Conservation (phyloP, 1,140 invertebrate species). For the Phymorhynchus buccinoides region DNA sequence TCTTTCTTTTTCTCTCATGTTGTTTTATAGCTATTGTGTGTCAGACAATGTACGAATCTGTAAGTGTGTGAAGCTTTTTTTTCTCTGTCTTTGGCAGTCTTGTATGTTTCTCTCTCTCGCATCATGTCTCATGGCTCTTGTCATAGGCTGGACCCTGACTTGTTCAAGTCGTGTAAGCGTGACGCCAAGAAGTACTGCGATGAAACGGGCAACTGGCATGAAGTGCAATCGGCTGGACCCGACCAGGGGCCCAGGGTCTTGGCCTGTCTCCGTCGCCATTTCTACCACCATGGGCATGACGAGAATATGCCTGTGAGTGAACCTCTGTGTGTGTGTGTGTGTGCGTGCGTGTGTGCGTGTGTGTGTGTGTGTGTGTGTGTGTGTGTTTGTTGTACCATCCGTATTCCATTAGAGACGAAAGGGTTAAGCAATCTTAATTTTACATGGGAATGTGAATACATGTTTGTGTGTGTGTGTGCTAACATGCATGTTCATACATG, state of each 20-base stretch:
- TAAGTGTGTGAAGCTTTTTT: no score
- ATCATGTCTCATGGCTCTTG: no score
- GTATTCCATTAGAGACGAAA: no score
- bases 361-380: not conserved
- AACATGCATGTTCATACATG: no score
- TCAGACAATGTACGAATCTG: no score
- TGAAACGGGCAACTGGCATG: slow-evolving; percentile 85
- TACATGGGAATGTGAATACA: not conserved
- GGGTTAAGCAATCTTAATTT: no score
- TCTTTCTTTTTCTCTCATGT: no score
- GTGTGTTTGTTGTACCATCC: no score
- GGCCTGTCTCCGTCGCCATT: slow-evolving; percentile 92
- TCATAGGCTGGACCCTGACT: slow-evolving; percentile 85
- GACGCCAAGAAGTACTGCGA: slow-evolving; percentile 89
- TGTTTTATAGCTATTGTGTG: no score
- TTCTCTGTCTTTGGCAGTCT: not conserved
- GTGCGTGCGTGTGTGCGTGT: not conserved
- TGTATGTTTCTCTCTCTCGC: no score
- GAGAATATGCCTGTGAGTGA: slow-evolving; percentile 12
- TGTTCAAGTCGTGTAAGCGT: slow-evolving; percentile 89
- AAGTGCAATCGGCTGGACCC: slow-evolving; percentile 79
- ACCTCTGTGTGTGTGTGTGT: not conserved
- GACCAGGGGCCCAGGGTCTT: slow-evolving; percentile 86
- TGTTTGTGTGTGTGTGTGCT: not conserved
- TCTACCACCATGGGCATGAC: slow-evolving; percentile 75